Base-by-base conservation (phyloP, 1,140 invertebrate genomes). In the Telenomus remus region DNA sequence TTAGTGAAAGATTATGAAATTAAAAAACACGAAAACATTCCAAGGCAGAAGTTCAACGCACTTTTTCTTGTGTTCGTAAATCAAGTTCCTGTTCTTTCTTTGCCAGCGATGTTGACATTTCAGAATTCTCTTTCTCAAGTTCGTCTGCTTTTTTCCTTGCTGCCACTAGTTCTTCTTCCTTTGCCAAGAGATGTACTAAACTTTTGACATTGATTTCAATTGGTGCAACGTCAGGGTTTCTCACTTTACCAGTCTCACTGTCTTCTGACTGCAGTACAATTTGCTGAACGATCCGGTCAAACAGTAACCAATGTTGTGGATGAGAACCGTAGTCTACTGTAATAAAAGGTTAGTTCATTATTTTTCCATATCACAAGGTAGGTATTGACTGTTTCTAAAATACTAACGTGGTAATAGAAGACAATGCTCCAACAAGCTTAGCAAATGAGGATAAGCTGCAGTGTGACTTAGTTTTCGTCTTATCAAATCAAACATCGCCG, bases 211-310 rank as follows among this genome's bases (percentile, higher is more conserved):
- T 97, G 37, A 98, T 97, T 55, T 96, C 91, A 34, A 97, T 89
- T 0, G 95, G 94, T 0, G 94, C 91, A 1, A 94, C 91, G 82
- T 98, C 96, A 0, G 94, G 94, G 87, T 98, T 93, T 78, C 92
- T 92, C 53, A 86, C 79, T 4, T 86, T 86, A 27, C 89, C 86
- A 0, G 89, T 86, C 81, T 92, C 91, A 27, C 89, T 91, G 55
- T 89, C 90, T 76, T 93, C 92, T 2, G 90, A 89, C 86, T 98
- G 97, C n/a, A 98, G 88, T 15, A 97, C 93, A 34, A 99, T 92
- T 88, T 99, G 97, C 84, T 99, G 98, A n/a, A 96, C 92, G 50
- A 99, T 94, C 54, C 97, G 92, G 86, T 99, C 97, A 80, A 98
- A 94, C 27, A 99, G 89, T 16, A 97, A 87, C 97, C 97, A 99